phyloP scores from a whole-genome alignment of 2,113 vertebrate species.

The Lota lota region DNA sequence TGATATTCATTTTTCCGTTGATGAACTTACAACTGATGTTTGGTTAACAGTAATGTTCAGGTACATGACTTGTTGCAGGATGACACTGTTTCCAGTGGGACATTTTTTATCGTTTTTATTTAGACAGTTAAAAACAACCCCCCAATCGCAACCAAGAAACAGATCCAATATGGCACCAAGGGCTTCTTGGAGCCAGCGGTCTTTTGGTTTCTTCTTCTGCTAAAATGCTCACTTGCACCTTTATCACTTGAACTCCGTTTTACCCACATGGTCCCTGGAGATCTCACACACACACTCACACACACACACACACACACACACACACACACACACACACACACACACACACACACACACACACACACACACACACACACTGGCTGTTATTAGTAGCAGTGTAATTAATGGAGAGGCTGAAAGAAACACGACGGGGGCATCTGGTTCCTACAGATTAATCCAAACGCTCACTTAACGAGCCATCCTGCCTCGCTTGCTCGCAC shows the following conservation, averaged over 20 bases:
- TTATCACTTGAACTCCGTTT: conserved; percentile 45
- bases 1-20: too few species aligned
- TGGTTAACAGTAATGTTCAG: neutral
- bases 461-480: conserved; percentile 49
- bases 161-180: too few species aligned
- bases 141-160: too few species aligned
- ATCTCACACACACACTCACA: conserved; percentile 10
- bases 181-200: too few species aligned
- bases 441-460: conserved; percentile 67
- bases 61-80: neutral
- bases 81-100: too few species aligned
- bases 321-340: conserved; percentile 15
- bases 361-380: conserved; percentile 50
- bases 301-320: conserved; percentile 13
- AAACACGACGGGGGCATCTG: conserved; percentile 58
- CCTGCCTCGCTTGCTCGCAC: neutral
- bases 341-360: conserved; percentile 17
- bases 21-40: neutral
- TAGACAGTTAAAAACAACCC: too few species aligned
- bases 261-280: conserved; percentile 37
- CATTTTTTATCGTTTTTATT: neutral
- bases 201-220: neutral
- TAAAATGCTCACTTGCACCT: conserved; percentile 28
- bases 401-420: conserved; percentile 72
- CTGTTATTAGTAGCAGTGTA: conserved; percentile 71